Conservation (phyloP, 2,113 vertebrate species). For the Myodes glareolus region DNA sequence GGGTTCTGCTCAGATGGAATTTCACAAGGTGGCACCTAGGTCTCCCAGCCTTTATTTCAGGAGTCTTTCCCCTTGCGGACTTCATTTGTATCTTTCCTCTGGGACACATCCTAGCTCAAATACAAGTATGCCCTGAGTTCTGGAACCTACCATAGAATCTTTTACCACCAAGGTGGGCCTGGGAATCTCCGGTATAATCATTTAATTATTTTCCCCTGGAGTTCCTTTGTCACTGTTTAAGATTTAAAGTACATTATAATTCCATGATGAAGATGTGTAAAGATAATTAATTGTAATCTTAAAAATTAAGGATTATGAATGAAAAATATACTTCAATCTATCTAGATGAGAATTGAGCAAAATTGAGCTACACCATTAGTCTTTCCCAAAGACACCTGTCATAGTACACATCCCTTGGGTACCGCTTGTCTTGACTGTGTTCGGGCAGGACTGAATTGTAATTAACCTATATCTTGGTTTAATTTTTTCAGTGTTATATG, state of each 20-base stretch:
- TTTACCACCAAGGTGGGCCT: neutral
- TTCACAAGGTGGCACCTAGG: neutral
- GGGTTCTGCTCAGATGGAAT: too few species aligned
- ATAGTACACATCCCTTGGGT: neutral
- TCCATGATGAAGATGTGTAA: neutral
- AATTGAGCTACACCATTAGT: neutral
- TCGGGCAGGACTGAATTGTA: conserved; percentile 7
- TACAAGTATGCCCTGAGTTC: neutral
- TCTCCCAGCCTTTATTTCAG: neutral
- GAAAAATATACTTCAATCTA: neutral
- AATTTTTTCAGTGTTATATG: neutral
- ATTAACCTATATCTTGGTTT: neutral
- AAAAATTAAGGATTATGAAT: conserved; percentile 2
- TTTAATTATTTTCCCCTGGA: neutral
- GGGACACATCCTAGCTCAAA: neutral
- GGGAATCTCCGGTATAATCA: neutral
- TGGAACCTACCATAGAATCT: neutral
- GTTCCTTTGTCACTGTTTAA: neutral
- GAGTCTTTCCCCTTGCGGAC: neutral
- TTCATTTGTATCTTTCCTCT: neutral
- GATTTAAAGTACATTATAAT: conserved; percentile 27
- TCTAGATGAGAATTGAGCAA: neutral
- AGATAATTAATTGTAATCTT: conserved; percentile 11
- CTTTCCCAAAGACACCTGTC: neutral
- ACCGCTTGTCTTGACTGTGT: neutral